Percentiles rank a stretch among this genome's conserved stretches.
These are phyloP conservation scores for Platysternon megacephalum DNA, from an alignment of 2,113 vertebrate species.

Conservation along the genomic window DNA sequence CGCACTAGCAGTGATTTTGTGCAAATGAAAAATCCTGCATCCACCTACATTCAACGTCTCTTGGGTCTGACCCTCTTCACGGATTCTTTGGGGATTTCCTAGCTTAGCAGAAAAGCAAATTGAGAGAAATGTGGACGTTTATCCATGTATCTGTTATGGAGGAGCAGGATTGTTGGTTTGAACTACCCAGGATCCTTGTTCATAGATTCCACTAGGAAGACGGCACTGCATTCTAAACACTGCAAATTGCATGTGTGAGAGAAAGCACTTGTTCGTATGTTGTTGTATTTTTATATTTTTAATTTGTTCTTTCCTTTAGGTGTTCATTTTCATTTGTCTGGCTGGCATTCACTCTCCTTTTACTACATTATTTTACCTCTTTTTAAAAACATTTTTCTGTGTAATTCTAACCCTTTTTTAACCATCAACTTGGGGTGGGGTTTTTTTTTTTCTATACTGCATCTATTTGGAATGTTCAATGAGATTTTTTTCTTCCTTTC, in stretches of 20 bases:
- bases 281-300: conserved; percentile 33
- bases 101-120: not conserved
- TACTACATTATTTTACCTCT: conserved; percentile 61
- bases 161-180: conserved; percentile 69
- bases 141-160: not conserved
- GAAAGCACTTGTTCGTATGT: not conserved
- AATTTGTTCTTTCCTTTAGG: conserved; percentile 76
- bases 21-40: not conserved
- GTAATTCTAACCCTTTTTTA: conserved; percentile 55
- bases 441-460: not conserved
- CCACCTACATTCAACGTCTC: not conserved
- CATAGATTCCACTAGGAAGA: not conserved
- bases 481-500: not conserved
- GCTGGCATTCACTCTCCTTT: conserved; percentile 80
- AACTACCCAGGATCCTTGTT: conserved; percentile 52
- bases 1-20: not conserved
- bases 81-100: accelerated
- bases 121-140: not conserved
- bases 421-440: not conserved
- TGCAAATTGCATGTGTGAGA: not conserved
- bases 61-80: too few species aligned
- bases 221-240: conserved; percentile 12
- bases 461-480: not conserved
- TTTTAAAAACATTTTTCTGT: conserved; percentile 60
- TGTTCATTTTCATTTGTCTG: conserved; percentile 80